phyloP scores from a whole-genome alignment of 1,140 invertebrate species.

The Aleiodes sp. region DNA sequence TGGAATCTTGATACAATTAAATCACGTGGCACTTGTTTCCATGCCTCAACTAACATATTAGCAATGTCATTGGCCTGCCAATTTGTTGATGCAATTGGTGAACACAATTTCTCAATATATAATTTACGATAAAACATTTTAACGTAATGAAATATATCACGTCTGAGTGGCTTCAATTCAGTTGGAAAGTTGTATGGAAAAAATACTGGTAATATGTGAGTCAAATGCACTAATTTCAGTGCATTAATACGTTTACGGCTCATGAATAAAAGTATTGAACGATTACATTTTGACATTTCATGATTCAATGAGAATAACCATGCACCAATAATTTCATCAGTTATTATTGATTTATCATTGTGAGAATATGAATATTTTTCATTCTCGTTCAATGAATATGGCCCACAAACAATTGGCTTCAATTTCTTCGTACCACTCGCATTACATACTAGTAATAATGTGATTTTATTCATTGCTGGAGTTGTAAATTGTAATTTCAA shows the following conservation, averaged over 20 bases:
- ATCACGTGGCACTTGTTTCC: slow-evolving; percentile 46
- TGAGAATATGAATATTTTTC: slow-evolving; percentile 42
- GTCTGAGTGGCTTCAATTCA: slow-evolving; percentile 43
- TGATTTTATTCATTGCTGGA: neutral
- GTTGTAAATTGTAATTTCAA: neutral
- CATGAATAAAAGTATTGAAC: slow-evolving; percentile 50
- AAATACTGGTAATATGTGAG: slow-evolving; percentile 48
- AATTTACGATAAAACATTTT: slow-evolving; percentile 50
- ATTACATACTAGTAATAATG: neutral
- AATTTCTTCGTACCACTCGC: neutral
- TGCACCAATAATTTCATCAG: slow-evolving; percentile 42
- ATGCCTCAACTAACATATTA: slow-evolving; percentile 44
- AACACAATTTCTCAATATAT: slow-evolving; percentile 26
- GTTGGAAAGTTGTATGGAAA: slow-evolving; percentile 49
- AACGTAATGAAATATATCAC: slow-evolving; percentile 49
- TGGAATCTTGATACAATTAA: slow-evolving; percentile 54
- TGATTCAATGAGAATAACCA: slow-evolving; percentile 49
- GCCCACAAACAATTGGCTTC: slow-evolving; percentile 47
- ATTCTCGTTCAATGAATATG: slow-evolving; percentile 32
- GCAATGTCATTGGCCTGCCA: slow-evolving; percentile 46
- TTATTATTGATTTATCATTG: slow-evolving; percentile 43
- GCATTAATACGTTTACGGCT: slow-evolving; percentile 39
- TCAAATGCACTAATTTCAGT: slow-evolving; percentile 38
- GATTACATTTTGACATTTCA: slow-evolving; percentile 35
- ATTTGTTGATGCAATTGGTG: neutral